Evolutionary conservation across 2,888 invertebrate genomes (phyloP).

Genomic region (Polyommatus icarus): DNA sequence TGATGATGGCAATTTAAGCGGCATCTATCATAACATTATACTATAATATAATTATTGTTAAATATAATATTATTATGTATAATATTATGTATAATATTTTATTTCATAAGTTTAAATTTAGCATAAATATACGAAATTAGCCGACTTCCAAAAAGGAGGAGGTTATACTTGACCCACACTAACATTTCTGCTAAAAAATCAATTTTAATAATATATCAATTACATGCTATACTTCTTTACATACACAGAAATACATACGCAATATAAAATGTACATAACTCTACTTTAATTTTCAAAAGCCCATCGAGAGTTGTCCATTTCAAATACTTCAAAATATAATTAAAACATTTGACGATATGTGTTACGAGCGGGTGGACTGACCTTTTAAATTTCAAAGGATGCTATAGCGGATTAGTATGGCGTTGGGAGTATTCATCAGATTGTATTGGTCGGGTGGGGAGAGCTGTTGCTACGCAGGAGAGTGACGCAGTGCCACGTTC

Average conservation of each 20-base stretch:
- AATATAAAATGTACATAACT: background rate
- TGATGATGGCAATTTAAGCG: too few relatives aligned
- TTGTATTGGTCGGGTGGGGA: conserved; percentile 60
- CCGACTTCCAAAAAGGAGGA: too few relatives aligned
- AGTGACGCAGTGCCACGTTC: conserved; percentile 49
- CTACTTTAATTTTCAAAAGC: background rate
- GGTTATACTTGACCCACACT: too few relatives aligned
- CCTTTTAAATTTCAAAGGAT: conserved; percentile 36
- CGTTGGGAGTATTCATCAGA: conserved; percentile 73
- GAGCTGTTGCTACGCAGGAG: conserved; percentile 67
- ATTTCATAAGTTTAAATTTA: too few relatives aligned
- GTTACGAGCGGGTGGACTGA: conserved; percentile 39
- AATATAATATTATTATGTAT: too few relatives aligned
- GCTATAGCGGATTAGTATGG: conserved; percentile 40
- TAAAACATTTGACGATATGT: conserved; percentile 18
- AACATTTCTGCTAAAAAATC: too few relatives aligned
- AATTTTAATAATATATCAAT: too few relatives aligned
- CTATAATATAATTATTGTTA: too few relatives aligned
- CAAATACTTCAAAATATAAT: conserved; percentile 11
- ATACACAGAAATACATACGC: background rate
- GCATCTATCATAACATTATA: too few relatives aligned
- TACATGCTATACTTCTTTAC: background rate
- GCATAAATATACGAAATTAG: too few relatives aligned
- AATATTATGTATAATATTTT: too few relatives aligned
- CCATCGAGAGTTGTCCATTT: background rate